Conservation (phyloP, 1,140 invertebrate genomes). For the Drosophila eugracilis region DNA sequence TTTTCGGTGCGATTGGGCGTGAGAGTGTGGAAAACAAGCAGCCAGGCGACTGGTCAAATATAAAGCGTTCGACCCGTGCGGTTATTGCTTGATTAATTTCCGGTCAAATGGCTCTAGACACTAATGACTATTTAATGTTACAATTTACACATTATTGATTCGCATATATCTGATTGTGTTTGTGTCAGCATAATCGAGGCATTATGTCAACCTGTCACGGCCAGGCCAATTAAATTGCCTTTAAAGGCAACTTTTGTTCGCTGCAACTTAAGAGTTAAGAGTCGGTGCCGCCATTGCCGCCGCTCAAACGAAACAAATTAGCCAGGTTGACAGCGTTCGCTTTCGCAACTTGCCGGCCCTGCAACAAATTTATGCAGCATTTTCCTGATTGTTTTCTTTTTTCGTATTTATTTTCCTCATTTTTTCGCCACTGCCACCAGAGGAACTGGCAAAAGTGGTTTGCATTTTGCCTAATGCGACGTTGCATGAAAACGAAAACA, state of each 20-base stretch:
- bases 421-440: background rate
- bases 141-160: slow-evolving; percentile 83
- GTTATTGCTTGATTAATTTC: slow-evolving; percentile 84
- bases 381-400: slow-evolving; percentile 17
- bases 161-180: slow-evolving; percentile 37
- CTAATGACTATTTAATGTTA: slow-evolving; percentile 83
- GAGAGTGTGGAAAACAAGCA: slow-evolving; percentile 34
- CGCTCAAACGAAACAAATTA: slow-evolving; percentile 34
- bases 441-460: slow-evolving; percentile 43
- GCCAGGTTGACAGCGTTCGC: slow-evolving; percentile 35
- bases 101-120: slow-evolving; percentile 76
- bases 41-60: slow-evolving; percentile 69
- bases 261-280: slow-evolving; percentile 8
- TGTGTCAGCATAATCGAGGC: slow-evolving; percentile 61
- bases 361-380: slow-evolving; percentile 40
- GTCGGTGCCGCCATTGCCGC: too few species aligned
- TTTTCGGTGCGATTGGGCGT: slow-evolving; percentile 34
- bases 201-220: slow-evolving; percentile 70
- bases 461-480: slow-evolving; percentile 61
- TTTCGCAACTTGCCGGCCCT: slow-evolving; percentile 17
- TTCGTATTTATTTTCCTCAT: slow-evolving; percentile 16
- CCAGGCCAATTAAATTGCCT: slow-evolving; percentile 43
- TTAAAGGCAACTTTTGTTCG: slow-evolving; percentile 27
- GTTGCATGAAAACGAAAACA: slow-evolving; percentile 62
- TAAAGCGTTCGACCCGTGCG: slow-evolving; percentile 61